Conservation (phyloP, 2,113 vertebrate genomes). For the Coracopsis vasa region DNA sequence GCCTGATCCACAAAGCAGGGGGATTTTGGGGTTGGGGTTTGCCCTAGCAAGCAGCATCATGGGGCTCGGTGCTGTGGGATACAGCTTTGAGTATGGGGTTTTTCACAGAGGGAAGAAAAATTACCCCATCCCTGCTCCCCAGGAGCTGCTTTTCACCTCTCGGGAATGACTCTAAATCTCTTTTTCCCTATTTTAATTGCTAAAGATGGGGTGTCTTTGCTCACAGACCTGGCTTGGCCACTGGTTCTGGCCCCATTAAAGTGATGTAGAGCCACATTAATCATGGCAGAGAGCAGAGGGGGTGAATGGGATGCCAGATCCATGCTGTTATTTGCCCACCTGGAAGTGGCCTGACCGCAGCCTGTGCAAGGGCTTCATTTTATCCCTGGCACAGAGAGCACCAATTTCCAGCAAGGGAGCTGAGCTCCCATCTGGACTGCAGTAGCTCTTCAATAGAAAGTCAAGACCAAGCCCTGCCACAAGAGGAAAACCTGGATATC, state of each 20-base stretch:
- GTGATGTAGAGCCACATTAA: neutral
- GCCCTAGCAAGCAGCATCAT: rapidly evolving
- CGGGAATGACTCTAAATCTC: rapidly evolving
- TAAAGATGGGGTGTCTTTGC: neutral
- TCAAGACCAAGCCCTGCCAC: rapidly evolving
- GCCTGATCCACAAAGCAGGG: rapidly evolving
- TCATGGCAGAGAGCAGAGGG: rapidly evolving
- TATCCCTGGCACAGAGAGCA: neutral
- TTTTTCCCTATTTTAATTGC: neutral
- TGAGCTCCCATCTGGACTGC: neutral
- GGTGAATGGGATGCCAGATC: neutral
- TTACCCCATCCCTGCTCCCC: rapidly evolving
- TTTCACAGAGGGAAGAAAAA: rapidly evolving
- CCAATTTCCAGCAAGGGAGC: neutral
- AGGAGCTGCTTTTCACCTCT: neutral
- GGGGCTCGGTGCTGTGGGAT: rapidly evolving
- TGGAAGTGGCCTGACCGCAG: neutral
- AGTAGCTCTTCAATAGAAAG: neutral
- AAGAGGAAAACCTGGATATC: neutral
- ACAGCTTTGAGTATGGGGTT: neutral
- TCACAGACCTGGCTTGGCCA: neutral
- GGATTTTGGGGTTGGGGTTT: neutral
- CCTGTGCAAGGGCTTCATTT: neutral
- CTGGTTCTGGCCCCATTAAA: neutral
- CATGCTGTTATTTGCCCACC: rapidly evolving